Evolutionary conservation across 2,113 vertebrate genomes (phyloP).

Genomic region (Ammodytes marinus): DNA sequence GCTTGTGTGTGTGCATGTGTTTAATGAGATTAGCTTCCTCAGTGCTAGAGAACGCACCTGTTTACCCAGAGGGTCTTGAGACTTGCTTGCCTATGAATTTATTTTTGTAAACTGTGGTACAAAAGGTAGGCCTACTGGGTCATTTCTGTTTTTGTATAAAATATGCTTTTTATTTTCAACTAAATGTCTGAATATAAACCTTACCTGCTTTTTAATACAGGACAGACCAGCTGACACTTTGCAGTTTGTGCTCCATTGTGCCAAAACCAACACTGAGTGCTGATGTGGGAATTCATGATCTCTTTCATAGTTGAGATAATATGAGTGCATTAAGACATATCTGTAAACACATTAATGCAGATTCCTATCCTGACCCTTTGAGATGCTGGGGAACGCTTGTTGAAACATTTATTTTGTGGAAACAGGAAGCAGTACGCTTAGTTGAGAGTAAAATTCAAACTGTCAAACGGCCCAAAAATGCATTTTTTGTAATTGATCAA

Average conservation of each 20-base stretch:
- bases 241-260: not conserved
- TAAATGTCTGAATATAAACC: not conserved
- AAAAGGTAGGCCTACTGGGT: conserved; percentile 22
- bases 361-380: conserved; percentile 15
- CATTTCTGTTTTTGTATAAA: conserved; percentile 54
- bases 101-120: conserved; percentile 70
- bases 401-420: too few relatives aligned
- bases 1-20: conserved; percentile 21
- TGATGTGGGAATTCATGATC: conserved; percentile 7
- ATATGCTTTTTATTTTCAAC: conserved; percentile 48
- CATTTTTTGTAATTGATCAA: too few relatives aligned
- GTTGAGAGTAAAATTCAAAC: not conserved
- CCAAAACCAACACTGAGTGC: not conserved
- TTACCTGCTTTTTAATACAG: not conserved
- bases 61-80: conserved; percentile 53
- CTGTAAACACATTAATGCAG: conserved; percentile 32
- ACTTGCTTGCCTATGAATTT: conserved; percentile 57
- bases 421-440: not conserved
- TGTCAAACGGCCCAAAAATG: too few relatives aligned
- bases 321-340: conserved; percentile 21
- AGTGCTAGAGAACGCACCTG: conserved; percentile 60
- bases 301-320: conserved; percentile 12
- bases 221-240: not conserved
- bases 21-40: conserved; percentile 59
- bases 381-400: too few relatives aligned